phyloP scores from a whole-genome alignment of 2,113 vertebrate genomes.

The Mustela lutreola region DNA sequence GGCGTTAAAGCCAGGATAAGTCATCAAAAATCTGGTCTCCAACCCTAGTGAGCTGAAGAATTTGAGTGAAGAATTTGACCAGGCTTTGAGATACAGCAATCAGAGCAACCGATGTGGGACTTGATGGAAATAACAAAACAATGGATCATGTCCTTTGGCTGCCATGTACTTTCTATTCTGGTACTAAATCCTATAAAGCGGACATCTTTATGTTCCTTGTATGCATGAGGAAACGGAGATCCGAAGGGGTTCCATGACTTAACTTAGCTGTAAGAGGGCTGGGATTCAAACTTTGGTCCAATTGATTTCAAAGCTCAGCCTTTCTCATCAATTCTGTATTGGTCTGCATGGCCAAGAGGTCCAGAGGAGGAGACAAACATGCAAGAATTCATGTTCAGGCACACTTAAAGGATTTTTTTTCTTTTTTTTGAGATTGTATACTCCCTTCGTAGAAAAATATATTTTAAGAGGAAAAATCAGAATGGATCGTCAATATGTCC shows the following conservation, averaged over 20 bases:
- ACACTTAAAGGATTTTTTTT: neutral
- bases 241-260: neutral
- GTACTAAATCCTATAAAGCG: neutral
- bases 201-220: conserved; percentile 1
- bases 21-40: neutral
- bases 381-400: neutral
- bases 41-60: neutral
- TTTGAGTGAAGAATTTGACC: neutral
- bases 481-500: neutral
- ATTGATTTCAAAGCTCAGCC: neutral
- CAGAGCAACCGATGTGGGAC: neutral
- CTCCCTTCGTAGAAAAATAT: neutral
- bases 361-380: neutral
- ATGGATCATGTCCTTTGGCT: neutral
- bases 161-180: neutral
- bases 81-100: neutral
- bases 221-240: neutral
- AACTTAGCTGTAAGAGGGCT: neutral
- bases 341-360: neutral
- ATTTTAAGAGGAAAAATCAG: conserved; percentile 12
- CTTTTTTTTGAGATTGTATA: neutral
- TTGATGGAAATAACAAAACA: conserved; percentile 8
- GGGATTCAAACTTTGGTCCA: neutral
- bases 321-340: neutral
- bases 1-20: neutral